Base-by-base conservation (phyloP, 2,888 invertebrate species). In the Drosophila imparisetae region DNA sequence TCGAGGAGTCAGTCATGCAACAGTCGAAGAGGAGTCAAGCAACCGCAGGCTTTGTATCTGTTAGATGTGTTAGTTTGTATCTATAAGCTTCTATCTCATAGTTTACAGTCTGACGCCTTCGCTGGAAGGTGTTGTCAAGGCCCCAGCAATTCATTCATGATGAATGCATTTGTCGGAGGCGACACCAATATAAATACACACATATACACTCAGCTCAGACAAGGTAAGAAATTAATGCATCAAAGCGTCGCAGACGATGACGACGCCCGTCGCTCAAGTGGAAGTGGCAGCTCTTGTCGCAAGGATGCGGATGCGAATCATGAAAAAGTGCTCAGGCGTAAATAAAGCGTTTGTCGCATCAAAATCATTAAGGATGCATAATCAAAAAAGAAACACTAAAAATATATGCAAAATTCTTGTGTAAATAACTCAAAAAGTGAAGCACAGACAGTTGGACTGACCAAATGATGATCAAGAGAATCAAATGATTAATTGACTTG, bases 61-160 rank as follows among this genome's bases (percentile, higher is more conserved):
- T 61, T 49, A 21, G 49, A 53, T 62, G 75, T 65, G 63, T 45
- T 54, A 38, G 58, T 45, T 66, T 69, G 40, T 68, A 73, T 62
- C 60, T 74, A 53, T 62, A 36, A 50, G 59, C 32, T 45, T 69
- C 72, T 84, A 85, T 91, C 89, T 87, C 66, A 74, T 79, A 83
- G 81, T 91, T 91, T 82, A 91, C 91, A 91, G 90, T 91, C 92
- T 85, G 86, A 90, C 91, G 91, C 91, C 83, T 86, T 72, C 59
- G 52, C 34, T 70, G 34, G 48, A 30, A 58, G 61, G 49, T 50
- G 65, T 66, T 59, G 65, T 67, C 52, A 45, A 36, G 74, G 59
- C 72, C 11, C 36, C 52, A 63, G 75, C 72, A 68, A 80, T 75
- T 85, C 83, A 88, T 81, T 87, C 85, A 78, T 86, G 88, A 87